phyloP scores from a whole-genome alignment of 2,797 vertebrate species.

The Clarias fuscus region DNA sequence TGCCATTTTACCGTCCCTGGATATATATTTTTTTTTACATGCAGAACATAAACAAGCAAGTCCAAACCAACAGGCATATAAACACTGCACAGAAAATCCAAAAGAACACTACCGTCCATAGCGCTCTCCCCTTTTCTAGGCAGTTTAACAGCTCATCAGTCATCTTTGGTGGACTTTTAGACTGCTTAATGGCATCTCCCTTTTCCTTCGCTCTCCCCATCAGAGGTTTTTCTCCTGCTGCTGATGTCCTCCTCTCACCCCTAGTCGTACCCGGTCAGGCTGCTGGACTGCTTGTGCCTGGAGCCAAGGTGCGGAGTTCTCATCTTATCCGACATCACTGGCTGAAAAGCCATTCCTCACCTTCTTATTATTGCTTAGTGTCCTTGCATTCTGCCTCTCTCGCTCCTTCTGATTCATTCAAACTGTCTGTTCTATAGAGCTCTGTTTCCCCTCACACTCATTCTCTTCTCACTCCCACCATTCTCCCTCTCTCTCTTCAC shows the following conservation, averaged over 20 bases:
- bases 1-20: background rate
- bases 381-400: conserved; percentile 42
- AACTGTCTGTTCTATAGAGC: conserved; percentile 32
- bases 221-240: conserved; percentile 38
- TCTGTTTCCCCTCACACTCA: background rate
- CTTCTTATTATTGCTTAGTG: conserved; percentile 45
- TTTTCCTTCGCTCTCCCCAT: conserved; percentile 54
- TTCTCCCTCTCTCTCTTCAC: conserved; percentile 58
- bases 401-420: conserved; percentile 17
- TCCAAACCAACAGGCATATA: background rate
- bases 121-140: conserved; percentile 62
- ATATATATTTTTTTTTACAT: background rate
- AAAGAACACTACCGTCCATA: conserved; percentile 68
- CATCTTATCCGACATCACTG: conserved; percentile 39
- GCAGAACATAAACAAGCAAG: background rate
- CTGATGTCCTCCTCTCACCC: conserved; percentile 61
- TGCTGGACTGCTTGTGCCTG: conserved; percentile 10
- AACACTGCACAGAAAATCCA: background rate
- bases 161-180: conserved; percentile 69
- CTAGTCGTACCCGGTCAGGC: conserved; percentile 44
- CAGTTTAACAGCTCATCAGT: conserved; percentile 70
- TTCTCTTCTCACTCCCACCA: conserved; percentile 36
- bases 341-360: conserved; percentile 37
- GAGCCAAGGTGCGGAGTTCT: conserved; percentile 1
- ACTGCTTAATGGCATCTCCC: conserved; percentile 69